phyloP scores from a whole-genome alignment of 2,797 vertebrate species.

The Enteromius argenteus region DNA sequence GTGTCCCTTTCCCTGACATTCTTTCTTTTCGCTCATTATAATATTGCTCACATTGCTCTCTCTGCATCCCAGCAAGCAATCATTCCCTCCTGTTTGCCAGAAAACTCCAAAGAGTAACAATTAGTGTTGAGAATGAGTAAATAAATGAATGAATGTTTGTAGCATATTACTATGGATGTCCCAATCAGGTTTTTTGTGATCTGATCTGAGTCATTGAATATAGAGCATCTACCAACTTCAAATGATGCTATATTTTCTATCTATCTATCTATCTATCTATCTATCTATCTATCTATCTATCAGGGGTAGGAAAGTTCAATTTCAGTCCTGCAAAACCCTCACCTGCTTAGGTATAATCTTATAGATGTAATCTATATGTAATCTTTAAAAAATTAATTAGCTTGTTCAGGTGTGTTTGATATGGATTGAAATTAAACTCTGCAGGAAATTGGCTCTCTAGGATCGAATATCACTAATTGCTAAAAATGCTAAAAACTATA shows the following conservation, averaged over 20 bases:
- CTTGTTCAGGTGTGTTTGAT: not conserved
- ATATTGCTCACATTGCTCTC: conserved; percentile 22
- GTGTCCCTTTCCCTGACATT: not conserved
- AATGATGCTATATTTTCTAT: not conserved
- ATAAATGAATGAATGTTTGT: not conserved
- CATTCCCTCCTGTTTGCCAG: not conserved
- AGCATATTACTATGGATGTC: not conserved
- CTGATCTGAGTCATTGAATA: not conserved
- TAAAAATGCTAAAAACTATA: not conserved
- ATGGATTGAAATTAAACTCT: not conserved
- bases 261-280: not conserved
- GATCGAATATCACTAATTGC: not conserved
- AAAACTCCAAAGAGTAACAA: not conserved
- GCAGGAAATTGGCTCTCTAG: not conserved
- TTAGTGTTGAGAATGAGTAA: no score
- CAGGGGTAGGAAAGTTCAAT: no score
- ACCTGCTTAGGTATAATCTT: no score
- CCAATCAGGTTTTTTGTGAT: no score
- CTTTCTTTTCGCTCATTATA: conserved; percentile 2
- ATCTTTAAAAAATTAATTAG: not conserved
- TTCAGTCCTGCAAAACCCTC: not conserved
- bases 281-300: no score
- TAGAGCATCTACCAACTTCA: not conserved
- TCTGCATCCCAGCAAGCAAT: not conserved
- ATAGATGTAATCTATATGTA: no score